Base-by-base conservation (phyloP, 2,113 vertebrate species). In the Pollimyrus isidori region DNA sequence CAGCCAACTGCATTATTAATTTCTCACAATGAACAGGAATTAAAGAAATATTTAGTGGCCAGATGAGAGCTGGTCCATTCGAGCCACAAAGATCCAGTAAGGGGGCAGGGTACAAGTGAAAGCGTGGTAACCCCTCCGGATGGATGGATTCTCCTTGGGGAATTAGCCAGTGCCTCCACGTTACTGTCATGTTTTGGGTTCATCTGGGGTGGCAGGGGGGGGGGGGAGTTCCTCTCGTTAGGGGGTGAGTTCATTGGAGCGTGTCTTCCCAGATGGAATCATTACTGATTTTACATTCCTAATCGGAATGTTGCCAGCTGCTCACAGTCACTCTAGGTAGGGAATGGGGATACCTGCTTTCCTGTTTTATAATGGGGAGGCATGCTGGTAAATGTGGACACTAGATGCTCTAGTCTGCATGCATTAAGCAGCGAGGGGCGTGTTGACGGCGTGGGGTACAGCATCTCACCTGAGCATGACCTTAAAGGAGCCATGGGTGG, bases 291-390 rank as follows among this genome's bases (percentile, higher is more conserved):
- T 92, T 92, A 91, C 91, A 73, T 86, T 10, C 23, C 92, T 94
- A 93, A 94, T 95, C 92, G 92, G 92, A 84, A 91, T 91, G 90
- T 90, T 91, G 92, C 90, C 92, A 92, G 91, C 91, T 90, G 88
- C 85, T 92, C 89, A 92, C 89, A 49, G 7, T 39, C 30, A 69
- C 62, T 30, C 26, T 69, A 30, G 30, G 76, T 39, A 13, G 76
- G 76, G 76, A 17, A 69, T n/a, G 62, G n/a, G n/a, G n/a, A 69
- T n/a, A 26, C 9, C 62, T 65, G n/a, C 39, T 19, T 23, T 21
- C 19, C 17, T 82, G 45, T 45, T 21, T 82, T 82, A 45, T 26
- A 26, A 26, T 65, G n/a, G 62, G 62, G n/a, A 30, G 62, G 62
- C n/a, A 11, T 69, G 62, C 62, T 26, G 62, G 62, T 69, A 30